Conservation (phyloP, 1,140 invertebrate species). For the Acromyrmex echinatior region DNA sequence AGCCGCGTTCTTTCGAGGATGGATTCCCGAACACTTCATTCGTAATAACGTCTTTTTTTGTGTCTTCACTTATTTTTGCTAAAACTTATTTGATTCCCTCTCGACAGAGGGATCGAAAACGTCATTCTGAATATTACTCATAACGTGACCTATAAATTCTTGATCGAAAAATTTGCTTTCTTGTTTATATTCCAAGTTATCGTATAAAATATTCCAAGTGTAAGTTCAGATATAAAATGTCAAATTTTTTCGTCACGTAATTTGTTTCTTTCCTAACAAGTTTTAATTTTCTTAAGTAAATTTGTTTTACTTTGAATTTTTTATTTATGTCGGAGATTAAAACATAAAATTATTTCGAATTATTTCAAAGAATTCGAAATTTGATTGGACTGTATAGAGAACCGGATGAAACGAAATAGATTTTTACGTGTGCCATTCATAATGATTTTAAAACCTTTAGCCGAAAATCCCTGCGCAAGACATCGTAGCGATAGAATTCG, state of each 20-base stretch:
- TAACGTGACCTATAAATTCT: neutral
- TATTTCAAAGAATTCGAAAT: neutral
- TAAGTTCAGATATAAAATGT: neutral
- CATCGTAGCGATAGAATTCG: neutral
- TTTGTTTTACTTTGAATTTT: neutral
- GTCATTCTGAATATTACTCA: conserved; percentile 21
- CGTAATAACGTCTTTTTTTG: conserved; percentile 33
- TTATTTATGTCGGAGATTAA: neutral
- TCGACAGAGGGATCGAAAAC: neutral
- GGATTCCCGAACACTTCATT: conserved; percentile 17
- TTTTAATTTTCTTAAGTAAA: neutral
- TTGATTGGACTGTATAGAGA: neutral
- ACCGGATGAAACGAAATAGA: neutral
- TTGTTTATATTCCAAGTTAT: neutral
- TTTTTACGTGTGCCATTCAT: neutral
- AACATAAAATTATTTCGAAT: neutral
- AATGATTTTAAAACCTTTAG: neutral
- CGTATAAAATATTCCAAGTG: neutral
- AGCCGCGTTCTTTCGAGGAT: conserved; percentile 10
- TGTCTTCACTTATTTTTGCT: conserved; percentile 1
- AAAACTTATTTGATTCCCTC: neutral
- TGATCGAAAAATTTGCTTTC: neutral
- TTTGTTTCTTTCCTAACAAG: neutral
- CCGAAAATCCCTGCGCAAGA: neutral
- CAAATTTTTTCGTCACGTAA: neutral